phyloP scores from a whole-genome alignment of 2,113 vertebrate species.

The Eublepharis macularius region DNA sequence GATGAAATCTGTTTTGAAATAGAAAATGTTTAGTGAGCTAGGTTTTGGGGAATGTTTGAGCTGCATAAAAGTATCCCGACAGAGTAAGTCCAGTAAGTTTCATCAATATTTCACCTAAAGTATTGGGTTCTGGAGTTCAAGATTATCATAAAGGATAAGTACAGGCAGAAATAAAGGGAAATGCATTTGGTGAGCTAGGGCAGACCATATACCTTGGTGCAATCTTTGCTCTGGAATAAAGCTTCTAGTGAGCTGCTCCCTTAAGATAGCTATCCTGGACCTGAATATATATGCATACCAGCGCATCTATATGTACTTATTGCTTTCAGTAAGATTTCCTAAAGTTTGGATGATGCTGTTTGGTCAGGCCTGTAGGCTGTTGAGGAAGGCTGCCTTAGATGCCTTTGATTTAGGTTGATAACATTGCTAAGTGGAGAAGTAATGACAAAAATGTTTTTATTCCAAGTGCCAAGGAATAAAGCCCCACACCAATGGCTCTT shows the following conservation, averaged over 20 bases:
- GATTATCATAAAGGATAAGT: slow-evolving; percentile 20
- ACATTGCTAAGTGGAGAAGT: background rate
- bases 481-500: background rate
- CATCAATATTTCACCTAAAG: background rate
- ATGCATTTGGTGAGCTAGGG: background rate
- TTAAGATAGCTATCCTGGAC: background rate
- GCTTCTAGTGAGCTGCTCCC: slow-evolving; percentile 18
- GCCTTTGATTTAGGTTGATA: no score
- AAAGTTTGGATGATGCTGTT: no score
- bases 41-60: slow-evolving; percentile 49
- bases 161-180: background rate
- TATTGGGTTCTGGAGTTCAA: slow-evolving; percentile 3
- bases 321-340: no score
- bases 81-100: slow-evolving; percentile 7
- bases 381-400: no score
- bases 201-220: slow-evolving; percentile 14
- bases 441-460: background rate
- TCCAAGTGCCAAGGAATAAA: background rate
- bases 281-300: no score
- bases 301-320: no score
- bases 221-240: slow-evolving; percentile 40
- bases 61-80: slow-evolving; percentile 40
- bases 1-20: slow-evolving; percentile 71
- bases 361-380: no score
- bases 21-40: slow-evolving; percentile 62